Evolutionary conservation across 2,113 vertebrate species (phyloP).

Genomic region (Hassar affinis): DNA sequence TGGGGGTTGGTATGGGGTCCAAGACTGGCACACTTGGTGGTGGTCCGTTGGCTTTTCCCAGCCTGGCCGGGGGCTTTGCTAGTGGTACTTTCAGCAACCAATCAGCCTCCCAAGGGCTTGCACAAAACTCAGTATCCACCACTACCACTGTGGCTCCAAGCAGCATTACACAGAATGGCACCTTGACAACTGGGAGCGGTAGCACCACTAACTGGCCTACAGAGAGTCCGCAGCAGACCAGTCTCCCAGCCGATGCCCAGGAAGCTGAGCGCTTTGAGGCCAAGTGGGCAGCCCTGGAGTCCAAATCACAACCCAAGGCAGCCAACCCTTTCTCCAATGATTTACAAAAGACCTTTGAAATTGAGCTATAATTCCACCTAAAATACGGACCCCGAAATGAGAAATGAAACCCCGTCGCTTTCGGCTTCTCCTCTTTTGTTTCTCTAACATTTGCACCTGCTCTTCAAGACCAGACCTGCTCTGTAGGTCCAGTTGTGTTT

Average conservation of each 20-base stretch:
- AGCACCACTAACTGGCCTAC: conserved; percentile 74
- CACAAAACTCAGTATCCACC: conserved; percentile 40
- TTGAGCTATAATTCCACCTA: conserved; percentile 79
- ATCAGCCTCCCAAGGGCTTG: conserved; percentile 67
- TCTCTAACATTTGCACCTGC: conserved; percentile 6
- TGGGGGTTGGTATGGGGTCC: conserved; percentile 66
- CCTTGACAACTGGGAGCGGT: conserved; percentile 51
- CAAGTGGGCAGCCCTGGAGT: conserved; percentile 87
- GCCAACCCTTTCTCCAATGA: conserved; percentile 86
- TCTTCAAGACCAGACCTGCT: conserved; percentile 16
- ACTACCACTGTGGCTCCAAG: conserved; percentile 49
- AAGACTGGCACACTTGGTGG: conserved; percentile 64
- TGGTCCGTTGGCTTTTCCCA: conserved; percentile 60
- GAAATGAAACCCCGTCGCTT: conserved; percentile 44
- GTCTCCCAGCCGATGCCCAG: conserved; percentile 58
- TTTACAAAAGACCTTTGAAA: conserved; percentile 89
- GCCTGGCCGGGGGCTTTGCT: conserved; percentile 58
- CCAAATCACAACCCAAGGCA: conserved; percentile 73
- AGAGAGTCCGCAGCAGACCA: conserved; percentile 70
- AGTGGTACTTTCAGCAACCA: conserved; percentile 57
- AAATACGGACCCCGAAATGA: conserved; percentile 18
- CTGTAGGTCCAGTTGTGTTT: conserved; percentile 18
- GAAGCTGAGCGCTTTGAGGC: conserved; percentile 87
- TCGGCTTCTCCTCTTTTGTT: conserved; percentile 24
- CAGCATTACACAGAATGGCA: conserved; percentile 69